Conservation (phyloP, 2,113 vertebrate genomes). For the Melanocharis versteri region DNA sequence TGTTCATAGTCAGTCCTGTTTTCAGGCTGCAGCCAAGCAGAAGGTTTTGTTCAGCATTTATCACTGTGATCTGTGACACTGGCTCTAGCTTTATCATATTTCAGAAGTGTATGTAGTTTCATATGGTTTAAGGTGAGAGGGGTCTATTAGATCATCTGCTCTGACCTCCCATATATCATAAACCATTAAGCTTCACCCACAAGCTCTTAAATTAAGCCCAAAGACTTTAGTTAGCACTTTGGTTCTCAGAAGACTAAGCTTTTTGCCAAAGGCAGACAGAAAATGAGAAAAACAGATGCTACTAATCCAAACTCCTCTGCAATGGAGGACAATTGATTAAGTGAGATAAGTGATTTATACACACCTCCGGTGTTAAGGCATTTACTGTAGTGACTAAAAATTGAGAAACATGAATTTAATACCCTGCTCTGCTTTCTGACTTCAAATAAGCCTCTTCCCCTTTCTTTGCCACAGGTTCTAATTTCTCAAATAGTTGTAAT, state of each 20-base stretch:
- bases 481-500: conserved; percentile 1
- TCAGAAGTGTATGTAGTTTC: conserved; percentile 23
- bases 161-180: conserved; percentile 41
- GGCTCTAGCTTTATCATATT: conserved; percentile 29
- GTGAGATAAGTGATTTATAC: conserved; percentile 35
- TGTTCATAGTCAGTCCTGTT: neutral
- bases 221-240: conserved; percentile 52
- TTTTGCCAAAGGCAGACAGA: conserved; percentile 47
- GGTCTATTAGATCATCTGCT: conserved; percentile 43
- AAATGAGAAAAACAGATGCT: conserved; percentile 53
- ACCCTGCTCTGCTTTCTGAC: neutral
- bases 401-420: neutral
- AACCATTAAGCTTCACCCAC: conserved; percentile 45
- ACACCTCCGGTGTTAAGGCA: neutral
- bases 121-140: conserved; percentile 53
- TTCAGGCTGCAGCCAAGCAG: conserved; percentile 25
- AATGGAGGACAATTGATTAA: conserved; percentile 44
- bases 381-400: neutral
- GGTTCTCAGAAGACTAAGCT: conserved; percentile 29
- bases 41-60: conserved; percentile 37
- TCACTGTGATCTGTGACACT: conserved; percentile 11
- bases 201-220: conserved; percentile 52
- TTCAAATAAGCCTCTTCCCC: neutral
- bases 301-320: conserved; percentile 13
- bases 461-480: neutral